Conservation (phyloP, 2,888 invertebrate species). For the Ceramica pisi region DNA sequence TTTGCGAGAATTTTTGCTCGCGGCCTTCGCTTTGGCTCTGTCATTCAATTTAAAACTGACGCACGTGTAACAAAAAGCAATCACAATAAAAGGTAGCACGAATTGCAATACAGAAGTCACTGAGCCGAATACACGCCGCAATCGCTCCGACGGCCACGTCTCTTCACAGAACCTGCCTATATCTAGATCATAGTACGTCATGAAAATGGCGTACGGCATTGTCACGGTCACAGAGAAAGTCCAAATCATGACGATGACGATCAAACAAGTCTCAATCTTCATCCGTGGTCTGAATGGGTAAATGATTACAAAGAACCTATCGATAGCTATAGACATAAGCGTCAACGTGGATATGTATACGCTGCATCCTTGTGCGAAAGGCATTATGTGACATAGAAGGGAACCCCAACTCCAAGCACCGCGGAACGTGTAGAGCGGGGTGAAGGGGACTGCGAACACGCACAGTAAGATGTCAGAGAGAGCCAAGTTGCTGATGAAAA, state of each 20-base stretch:
- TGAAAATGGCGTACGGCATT: slow-evolving; percentile 97
- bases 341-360: slow-evolving; percentile 99
- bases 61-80: slow-evolving; percentile 98
- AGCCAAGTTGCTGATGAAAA: slow-evolving; percentile 99
- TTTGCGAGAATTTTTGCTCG: slow-evolving; percentile 95
- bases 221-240: slow-evolving; percentile 96
- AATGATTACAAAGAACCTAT: slow-evolving; percentile 99
- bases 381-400: slow-evolving; percentile 97
- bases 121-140: slow-evolving; percentile 95
- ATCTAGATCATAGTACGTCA: slow-evolving; percentile 91
- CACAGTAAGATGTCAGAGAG: slow-evolving; percentile 98
- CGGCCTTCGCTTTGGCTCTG: slow-evolving; percentile 96
- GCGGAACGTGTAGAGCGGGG: slow-evolving; percentile 98
- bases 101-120: slow-evolving; percentile 98
- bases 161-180: slow-evolving; percentile 94
- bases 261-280: slow-evolving; percentile 96
- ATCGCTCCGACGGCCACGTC: slow-evolving; percentile 96
- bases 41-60: slow-evolving; percentile 97
- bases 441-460: slow-evolving; percentile 98
- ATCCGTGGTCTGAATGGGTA: slow-evolving; percentile 98
- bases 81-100: slow-evolving; percentile 97
- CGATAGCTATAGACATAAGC: slow-evolving; percentile 98
- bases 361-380: slow-evolving; percentile 98
- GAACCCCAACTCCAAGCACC: slow-evolving; percentile 98
- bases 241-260: slow-evolving; percentile 98